These are phyloP conservation scores for Apocheima hispidaria DNA, from an alignment of 2,888 invertebrate genomes.

Conservation along the genomic window DNA sequence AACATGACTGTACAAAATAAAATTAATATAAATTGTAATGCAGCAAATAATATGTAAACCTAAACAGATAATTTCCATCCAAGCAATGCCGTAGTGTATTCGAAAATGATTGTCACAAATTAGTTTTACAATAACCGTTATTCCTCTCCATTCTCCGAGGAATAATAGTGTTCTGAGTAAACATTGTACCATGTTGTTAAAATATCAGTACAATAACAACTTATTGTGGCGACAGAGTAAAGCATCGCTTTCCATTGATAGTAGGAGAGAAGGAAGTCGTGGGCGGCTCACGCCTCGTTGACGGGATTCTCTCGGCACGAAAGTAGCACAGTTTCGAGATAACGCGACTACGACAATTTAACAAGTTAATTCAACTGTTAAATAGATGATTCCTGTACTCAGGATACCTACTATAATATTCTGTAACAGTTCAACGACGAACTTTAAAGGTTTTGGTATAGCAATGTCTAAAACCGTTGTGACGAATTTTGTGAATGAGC, in stretches of 20 bases:
- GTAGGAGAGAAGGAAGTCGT: constrained; percentile 45
- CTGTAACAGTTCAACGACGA: too few relatives aligned
- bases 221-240: constrained; percentile 15
- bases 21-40: constrained; percentile 2
- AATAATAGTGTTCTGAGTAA: too few relatives aligned
- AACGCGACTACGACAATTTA: constrained; percentile 38
- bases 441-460: too few relatives aligned
- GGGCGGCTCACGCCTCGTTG: constrained; percentile 36
- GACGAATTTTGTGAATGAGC: too few relatives aligned
- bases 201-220: neutral
- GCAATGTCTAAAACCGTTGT: too few relatives aligned
- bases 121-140: too few relatives aligned
- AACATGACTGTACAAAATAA: constrained; percentile 41
- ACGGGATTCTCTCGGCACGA: constrained; percentile 37
- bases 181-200: neutral
- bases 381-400: constrained; percentile 40
- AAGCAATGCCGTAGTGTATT: too few relatives aligned
- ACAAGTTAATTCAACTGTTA: constrained; percentile 37
- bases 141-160: too few relatives aligned
- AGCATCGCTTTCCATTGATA: constrained; percentile 40
- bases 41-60: neutral
- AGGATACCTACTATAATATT: too few relatives aligned
- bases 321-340: constrained; percentile 44
- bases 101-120: too few relatives aligned
- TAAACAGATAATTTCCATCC: too few relatives aligned